Conservation (phyloP, 2,888 invertebrate genomes). For the Anoncus sp. region DNA sequence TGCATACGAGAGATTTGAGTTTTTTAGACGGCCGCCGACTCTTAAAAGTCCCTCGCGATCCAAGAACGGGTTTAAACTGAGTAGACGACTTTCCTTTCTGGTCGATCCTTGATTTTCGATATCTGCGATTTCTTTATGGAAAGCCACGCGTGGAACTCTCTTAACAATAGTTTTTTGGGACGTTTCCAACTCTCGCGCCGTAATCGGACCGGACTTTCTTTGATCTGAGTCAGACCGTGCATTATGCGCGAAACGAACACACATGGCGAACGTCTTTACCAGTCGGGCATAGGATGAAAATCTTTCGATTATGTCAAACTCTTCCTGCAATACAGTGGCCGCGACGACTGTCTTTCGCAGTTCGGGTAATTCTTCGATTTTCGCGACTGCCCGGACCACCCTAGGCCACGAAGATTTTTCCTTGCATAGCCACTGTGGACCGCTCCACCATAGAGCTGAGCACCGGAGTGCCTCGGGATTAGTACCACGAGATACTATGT, state of each 20-base stretch:
- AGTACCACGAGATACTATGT: constrained; percentile 30
- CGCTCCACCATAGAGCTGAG: constrained; percentile 23
- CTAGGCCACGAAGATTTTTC: constrained; percentile 14
- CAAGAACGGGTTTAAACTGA: constrained; percentile 27
- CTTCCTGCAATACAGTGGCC: background rate
- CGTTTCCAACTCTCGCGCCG: constrained; percentile 13
- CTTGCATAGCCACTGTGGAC: constrained; percentile 28
- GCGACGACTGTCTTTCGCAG: background rate
- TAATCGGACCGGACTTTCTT: background rate
- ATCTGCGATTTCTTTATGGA: constrained; percentile 12
- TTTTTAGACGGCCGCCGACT: constrained; percentile 32
- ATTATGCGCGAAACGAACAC: constrained; percentile 13
- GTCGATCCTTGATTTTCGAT: background rate
- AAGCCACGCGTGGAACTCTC: constrained; percentile 14
- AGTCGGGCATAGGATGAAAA: constrained; percentile 6
- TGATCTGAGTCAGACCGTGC: background rate
- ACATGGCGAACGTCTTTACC: background rate
- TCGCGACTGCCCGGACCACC: no score
- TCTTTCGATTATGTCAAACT: background rate
- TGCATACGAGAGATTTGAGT: constrained; percentile 31
- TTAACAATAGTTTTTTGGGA: constrained; percentile 9
- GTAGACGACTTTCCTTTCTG: constrained; percentile 1
- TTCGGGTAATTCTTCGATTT: background rate
- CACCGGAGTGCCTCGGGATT: constrained; percentile 5
- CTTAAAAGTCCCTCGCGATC: constrained; percentile 16